These are phyloP conservation scores for Trypoxylon attenuatum DNA, from an alignment of 2,888 invertebrate genomes.

Conservation along the genomic window DNA sequence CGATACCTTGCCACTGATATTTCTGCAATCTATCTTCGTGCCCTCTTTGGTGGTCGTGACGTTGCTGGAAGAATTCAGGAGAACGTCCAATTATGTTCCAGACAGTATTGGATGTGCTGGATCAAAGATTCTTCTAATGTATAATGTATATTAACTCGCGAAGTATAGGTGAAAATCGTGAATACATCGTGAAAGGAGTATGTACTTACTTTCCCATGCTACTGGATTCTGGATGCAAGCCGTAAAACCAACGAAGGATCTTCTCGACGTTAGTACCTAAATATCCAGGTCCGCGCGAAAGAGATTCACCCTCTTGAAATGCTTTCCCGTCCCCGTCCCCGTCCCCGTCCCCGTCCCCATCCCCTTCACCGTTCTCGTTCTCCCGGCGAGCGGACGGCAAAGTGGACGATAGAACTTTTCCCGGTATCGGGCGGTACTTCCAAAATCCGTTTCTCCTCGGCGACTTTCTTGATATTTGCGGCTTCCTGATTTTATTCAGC, in stretches of 20 bases:
- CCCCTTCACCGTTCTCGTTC: too few species aligned
- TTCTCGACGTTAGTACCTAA: slow-evolving; percentile 33
- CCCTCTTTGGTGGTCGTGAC: background rate
- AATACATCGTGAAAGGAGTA: too few species aligned
- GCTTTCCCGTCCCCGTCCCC: too few species aligned
- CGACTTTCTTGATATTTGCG: background rate
- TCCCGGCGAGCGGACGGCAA: background rate
- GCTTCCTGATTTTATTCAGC: background rate
- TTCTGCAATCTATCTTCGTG: background rate
- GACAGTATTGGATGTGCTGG: background rate
- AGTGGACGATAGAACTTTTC: background rate
- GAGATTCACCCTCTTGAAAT: background rate
- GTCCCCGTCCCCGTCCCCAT: too few species aligned
- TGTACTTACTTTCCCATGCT: too few species aligned
- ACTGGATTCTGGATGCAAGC: background rate
- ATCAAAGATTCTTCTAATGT: background rate
- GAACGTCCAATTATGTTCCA: too few species aligned
- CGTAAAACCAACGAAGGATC: slow-evolving; percentile 48
- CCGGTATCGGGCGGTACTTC: slow-evolving; percentile 3
- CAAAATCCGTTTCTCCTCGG: slow-evolving; percentile 18
- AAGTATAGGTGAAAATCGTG: too few species aligned
- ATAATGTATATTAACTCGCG: background rate
- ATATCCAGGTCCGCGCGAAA: slow-evolving; percentile 37
- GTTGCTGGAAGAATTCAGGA: background rate
- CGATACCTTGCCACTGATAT: background rate